These are phyloP conservation scores for Siniperca scherzeri DNA, from an alignment of 2,797 vertebrate species.

Conservation along the genomic window DNA sequence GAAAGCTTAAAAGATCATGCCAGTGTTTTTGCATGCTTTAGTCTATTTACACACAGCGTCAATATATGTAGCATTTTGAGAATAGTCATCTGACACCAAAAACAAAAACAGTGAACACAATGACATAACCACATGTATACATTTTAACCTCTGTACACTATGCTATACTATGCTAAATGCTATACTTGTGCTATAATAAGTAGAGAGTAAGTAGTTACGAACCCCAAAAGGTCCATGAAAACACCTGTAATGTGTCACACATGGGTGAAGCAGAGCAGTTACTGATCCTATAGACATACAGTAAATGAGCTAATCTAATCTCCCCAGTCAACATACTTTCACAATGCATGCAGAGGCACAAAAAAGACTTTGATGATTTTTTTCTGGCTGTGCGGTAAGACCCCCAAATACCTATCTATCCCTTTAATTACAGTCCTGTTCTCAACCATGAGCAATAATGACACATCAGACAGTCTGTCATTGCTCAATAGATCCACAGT, in stretches of 20 bases:
- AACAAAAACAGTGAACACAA: not conserved
- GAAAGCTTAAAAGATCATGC: too few relatives aligned
- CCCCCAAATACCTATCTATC: not conserved
- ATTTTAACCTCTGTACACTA: not conserved
- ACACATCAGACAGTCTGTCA: slow-evolving; percentile 19
- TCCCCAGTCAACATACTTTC: not conserved
- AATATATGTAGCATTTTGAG: not conserved
- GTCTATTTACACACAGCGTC: too few relatives aligned
- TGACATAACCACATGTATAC: not conserved
- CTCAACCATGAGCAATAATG: not conserved
- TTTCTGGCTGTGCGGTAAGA: not conserved
- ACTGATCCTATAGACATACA: not conserved
- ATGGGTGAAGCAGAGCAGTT: not conserved
- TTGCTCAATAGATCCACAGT: not conserved
- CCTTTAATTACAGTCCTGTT: not conserved
- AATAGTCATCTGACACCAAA: not conserved
- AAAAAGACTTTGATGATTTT: not conserved
- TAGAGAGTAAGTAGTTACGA: not conserved
- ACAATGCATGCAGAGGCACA: not conserved
- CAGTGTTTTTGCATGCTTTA: not conserved
- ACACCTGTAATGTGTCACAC: not conserved
- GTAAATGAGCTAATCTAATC: not conserved
- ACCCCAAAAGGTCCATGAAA: not conserved
- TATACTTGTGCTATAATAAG: too few relatives aligned
- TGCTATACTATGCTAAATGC: not conserved